A percentile compares a stretch with the other conserved stretches of the same genome.
These are phyloP conservation scores for Xanthostigma xanthostigma DNA, from an alignment of 2,888 invertebrate species.

Conservation along the genomic window DNA sequence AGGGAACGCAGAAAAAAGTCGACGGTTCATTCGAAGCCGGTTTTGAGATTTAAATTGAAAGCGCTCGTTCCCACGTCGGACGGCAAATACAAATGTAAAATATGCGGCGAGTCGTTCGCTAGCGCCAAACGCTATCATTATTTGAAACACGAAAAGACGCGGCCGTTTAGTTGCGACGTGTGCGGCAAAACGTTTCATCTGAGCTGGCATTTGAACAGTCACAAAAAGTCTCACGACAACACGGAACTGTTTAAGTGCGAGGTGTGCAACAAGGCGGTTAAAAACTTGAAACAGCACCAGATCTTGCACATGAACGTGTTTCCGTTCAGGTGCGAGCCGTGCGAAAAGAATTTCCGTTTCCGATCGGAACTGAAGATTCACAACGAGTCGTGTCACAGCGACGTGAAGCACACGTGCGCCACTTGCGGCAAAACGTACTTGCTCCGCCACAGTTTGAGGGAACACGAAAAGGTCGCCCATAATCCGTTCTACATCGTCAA, in stretches of 20 bases:
- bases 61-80: too few species aligned
- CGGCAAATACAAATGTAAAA: constrained; percentile 14
- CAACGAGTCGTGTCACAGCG: constrained; percentile 3
- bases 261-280: constrained; percentile 15
- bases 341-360: neutral
- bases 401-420: constrained; percentile 16
- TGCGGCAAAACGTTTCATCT: constrained; percentile 5
- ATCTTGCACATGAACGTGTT: constrained; percentile 29
- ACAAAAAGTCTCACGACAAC: constrained; percentile 19
- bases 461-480: too few species aligned
- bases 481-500: too few species aligned
- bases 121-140: constrained; percentile 24
- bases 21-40: too few species aligned
- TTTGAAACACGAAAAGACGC: constrained; percentile 9
- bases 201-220: constrained; percentile 21
- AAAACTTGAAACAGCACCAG: constrained; percentile 15
- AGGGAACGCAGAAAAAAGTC: too few species aligned
- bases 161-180: too few species aligned
- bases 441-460: neutral
- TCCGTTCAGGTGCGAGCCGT: neutral
- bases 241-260: constrained; percentile 19
- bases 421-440: neutral
- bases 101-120: constrained; percentile 29
- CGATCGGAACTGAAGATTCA: constrained; percentile 4
- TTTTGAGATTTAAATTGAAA: too few species aligned